A percentile compares a stretch with the other conserved stretches of the same genome.
Evolutionary conservation across 2,797 vertebrate species (phyloP).

Genomic region (Kryptopterus vitreolus): DNA sequence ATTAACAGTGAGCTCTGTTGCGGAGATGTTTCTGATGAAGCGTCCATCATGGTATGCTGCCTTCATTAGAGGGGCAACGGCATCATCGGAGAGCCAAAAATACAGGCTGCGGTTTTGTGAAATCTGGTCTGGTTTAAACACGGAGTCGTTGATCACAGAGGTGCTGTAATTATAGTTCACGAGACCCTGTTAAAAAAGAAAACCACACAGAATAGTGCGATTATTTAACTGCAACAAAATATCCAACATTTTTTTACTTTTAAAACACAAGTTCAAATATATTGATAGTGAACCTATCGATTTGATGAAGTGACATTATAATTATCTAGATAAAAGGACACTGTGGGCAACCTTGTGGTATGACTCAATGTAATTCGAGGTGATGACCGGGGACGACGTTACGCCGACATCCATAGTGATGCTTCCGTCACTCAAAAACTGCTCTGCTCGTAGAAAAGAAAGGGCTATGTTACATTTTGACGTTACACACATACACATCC

Average conservation of each 20-base stretch:
- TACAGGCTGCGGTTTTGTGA: conserved; percentile 80
- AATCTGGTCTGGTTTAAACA: conserved; percentile 75
- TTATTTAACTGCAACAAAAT: not conserved
- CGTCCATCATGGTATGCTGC: conserved; percentile 77
- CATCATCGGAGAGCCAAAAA: conserved; percentile 84
- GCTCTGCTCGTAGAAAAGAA: conserved; percentile 64
- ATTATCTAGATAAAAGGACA: not conserved
- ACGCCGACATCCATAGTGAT: conserved; percentile 80
- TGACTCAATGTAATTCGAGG: conserved; percentile 81
- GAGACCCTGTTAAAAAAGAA: conserved; percentile 67
- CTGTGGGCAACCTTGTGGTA: conserved; percentile 80
- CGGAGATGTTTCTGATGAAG: conserved; percentile 69
- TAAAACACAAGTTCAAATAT: not conserved
- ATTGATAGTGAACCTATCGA: too few species aligned
- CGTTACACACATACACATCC: not conserved
- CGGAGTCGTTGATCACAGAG: conserved; percentile 63
- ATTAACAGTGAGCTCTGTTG: conserved; percentile 74
- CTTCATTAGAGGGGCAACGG: conserved; percentile 71
- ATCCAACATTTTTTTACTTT: not conserved
- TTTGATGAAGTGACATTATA: not conserved
- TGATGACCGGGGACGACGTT: conserved; percentile 73
- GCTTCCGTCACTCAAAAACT: conserved; percentile 76
- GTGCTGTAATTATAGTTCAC: conserved; percentile 72
- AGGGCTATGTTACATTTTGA: not conserved
- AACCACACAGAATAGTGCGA: not conserved